phyloP scores from a whole-genome alignment of 1,140 invertebrate genomes.

The Phortica variegata region DNA sequence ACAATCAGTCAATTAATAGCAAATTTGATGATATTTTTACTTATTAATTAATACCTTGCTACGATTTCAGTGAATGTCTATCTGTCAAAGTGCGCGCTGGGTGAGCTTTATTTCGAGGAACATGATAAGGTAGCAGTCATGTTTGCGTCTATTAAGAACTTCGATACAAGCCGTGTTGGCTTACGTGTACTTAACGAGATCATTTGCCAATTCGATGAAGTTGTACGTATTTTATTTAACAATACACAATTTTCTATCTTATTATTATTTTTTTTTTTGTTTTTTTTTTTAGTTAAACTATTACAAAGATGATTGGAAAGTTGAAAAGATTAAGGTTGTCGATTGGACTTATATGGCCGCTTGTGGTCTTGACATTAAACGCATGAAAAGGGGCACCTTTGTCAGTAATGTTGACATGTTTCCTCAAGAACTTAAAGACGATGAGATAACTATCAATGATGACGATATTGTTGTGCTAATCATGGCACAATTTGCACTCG shows the following conservation, averaged over 20 bases:
- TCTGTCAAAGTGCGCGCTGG: constrained; percentile 66
- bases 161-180: constrained; percentile 65
- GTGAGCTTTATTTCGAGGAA: constrained; percentile 80
- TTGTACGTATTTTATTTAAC: constrained; percentile 21
- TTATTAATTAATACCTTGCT: not conserved
- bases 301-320: constrained; percentile 25
- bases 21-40: not conserved
- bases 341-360: constrained; percentile 94
- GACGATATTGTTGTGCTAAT: no score
- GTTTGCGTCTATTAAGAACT: constrained; percentile 86
- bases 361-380: constrained; percentile 76
- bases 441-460: no score
- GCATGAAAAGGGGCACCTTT: constrained; percentile 62
- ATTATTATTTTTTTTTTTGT: not conserved
- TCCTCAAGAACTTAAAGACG: no score
- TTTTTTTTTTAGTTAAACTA: constrained; percentile 2
- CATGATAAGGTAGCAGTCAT: constrained; percentile 84
- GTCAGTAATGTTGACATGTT: no score
- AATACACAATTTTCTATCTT: not conserved
- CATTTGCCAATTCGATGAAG: constrained; percentile 82
- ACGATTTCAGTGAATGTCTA: constrained; percentile 71
- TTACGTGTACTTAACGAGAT: constrained; percentile 82
- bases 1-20: no score
- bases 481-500: no score
- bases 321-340: constrained; percentile 92